Base-by-base conservation (phyloP, 1,140 invertebrate genomes). In the Daktulosphaira vitifoliae region DNA sequence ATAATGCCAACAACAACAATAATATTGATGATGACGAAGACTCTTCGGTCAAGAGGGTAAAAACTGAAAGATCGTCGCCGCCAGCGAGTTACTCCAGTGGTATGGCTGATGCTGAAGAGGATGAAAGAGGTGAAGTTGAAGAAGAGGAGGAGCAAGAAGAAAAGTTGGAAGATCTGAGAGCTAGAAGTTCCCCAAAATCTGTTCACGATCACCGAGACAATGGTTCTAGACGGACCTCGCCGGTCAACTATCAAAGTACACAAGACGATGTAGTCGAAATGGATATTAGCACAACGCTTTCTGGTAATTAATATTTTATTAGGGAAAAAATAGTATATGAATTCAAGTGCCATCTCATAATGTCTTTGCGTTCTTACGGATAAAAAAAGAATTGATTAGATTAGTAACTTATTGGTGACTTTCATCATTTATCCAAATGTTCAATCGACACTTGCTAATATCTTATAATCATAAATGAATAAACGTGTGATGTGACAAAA, bases 1-100 rank as follows among this genome's bases (percentile, higher is more conserved):
- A 18, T 16, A 33, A 48, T 25, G 29, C 15, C 42, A 25, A 37
- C 68, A 69, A 77, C 72, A 71, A 48, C 4, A 39, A 59, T 3
- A 39, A 44, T 16, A 39, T 0, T 0, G 25, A 59, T 39, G 54
- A 15, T 0, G 39, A 46, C 8, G 23, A 13, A 3, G 16, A 26
- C 2, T 59, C 54, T 0, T 22, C 56, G 18, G 42, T 25, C 1
- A 62, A 62, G 13, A 38, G 56, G 23, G 29, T 62, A 22, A 62
- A 62, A 33, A 62, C 18, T 11, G 56, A 62, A 33, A 23, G 54
- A 9, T 44, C 22, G 8, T 59, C 56, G 56, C 56, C 39, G 18
- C 16, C 56, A 2, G 5, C 29, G 39, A 33, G 56, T 3, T 62
- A 16, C 29, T 62, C 42, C 42, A 62, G 56, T 25, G 56, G 29